Base-by-base conservation (phyloP, 1,140 invertebrate species). In the Nebria ingens region DNA sequence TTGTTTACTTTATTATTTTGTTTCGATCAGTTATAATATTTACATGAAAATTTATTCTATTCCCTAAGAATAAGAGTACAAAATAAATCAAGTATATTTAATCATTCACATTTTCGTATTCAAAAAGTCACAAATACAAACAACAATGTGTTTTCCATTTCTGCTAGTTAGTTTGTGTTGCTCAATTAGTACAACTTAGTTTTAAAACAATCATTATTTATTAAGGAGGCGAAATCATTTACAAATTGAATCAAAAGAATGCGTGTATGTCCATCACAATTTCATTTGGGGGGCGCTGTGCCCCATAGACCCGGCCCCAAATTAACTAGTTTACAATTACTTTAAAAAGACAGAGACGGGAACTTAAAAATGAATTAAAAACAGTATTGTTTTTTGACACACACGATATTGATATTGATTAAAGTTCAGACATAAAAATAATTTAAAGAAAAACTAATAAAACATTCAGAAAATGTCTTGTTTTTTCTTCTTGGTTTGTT, bases 21-120 rank as follows among this genome's bases (percentile, higher is more conserved):
- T n/a, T 45, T 45, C 40, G 40, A 45, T 45, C 40, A 45, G 25
- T 45, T n/a, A n/a, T n/a, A n/a, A n/a, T n/a, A 45, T 45, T 45
- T 45, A 45, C 40, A 45, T 12, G 40, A 45, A 45, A 45, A 45
- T 45, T 45, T 17, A 45, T 45, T 45, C 40, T 45, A 45, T 45
- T 45, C 15, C 40, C 40, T 45, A 45, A 45, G n/a, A n/a, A n/a
- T n/a, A n/a, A n/a, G 17, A 45, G 40, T 45, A 45, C 40, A 45
- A 45, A 45, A 45, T 45, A 45, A 45, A 45, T 45, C 9, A 45
- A 45, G 17, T 45, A 45, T 45, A 12, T 45, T 45, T 11, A 17
- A 12, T 11, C 4, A 45, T 12, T 12, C 17, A 17, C 15, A 45
- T 4, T 4, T 4, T 45, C 3, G 17, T 17, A 45, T 17, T 12